Evolutionary conservation across 2,797 vertebrate species (phyloP).

Genomic region (Acridotheres tristis): DNA sequence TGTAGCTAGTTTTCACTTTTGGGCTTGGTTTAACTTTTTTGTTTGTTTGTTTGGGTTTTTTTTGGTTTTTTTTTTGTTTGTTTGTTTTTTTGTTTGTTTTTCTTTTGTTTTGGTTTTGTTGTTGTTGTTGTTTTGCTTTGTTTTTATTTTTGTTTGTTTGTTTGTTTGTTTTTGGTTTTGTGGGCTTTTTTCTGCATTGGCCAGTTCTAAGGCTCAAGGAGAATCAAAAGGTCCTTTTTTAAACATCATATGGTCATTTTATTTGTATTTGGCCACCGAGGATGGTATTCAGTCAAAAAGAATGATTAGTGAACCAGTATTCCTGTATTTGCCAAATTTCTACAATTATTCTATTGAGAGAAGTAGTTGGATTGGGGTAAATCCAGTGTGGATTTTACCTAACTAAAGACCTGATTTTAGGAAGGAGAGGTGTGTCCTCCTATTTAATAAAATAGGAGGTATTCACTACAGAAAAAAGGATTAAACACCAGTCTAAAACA

Average conservation of each 20-base stretch:
- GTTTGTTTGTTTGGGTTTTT: too few relatives aligned
- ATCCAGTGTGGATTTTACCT: not conserved
- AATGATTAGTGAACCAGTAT: not conserved
- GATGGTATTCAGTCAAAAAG: not conserved
- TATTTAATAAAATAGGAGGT: not conserved
- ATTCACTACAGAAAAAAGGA: not conserved
- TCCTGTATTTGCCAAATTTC: not conserved
- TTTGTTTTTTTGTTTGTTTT: too few relatives aligned
- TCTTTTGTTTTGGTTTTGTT: too few relatives aligned
- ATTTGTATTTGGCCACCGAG: not conserved
- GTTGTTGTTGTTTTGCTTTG: too few relatives aligned
- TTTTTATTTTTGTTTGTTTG: too few relatives aligned
- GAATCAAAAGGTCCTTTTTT: not conserved
- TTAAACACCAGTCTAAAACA: not conserved
- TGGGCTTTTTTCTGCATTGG: not conserved
- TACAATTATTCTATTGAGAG: not conserved
- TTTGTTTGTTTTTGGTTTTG: too few relatives aligned
- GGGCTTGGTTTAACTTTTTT: accelerated
- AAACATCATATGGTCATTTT: not conserved
- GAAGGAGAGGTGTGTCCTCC: not conserved
- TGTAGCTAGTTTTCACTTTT: not conserved
- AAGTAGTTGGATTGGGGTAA: not conserved
- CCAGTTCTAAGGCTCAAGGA: not conserved
- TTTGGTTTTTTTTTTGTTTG: too few relatives aligned
- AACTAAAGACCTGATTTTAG: not conserved